Evolutionary conservation across 2,113 vertebrate genomes (phyloP).

Genomic region (Clarias magur): DNA sequence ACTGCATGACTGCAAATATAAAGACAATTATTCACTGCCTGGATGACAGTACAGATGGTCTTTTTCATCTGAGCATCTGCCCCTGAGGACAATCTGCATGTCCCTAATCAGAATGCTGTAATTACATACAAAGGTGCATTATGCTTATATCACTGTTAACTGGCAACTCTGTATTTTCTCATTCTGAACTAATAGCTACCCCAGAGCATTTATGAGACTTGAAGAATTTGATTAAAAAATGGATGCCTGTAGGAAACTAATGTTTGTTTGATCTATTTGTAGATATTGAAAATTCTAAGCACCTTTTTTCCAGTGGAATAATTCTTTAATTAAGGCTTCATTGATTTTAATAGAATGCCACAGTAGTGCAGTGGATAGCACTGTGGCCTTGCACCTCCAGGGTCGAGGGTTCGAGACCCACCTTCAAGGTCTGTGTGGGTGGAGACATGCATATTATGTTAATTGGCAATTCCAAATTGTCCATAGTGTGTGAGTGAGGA

Average conservation of each 20-base stretch:
- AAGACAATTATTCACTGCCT: background rate
- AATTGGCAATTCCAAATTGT: no score
- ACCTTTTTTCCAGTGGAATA: background rate
- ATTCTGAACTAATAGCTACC: background rate
- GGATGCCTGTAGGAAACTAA: background rate
- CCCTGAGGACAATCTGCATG: background rate
- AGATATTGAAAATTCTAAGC: background rate
- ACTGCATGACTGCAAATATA: background rate
- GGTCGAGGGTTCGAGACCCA: no score
- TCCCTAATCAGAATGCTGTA: background rate
- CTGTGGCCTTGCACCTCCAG: no score
- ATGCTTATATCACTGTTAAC: background rate
- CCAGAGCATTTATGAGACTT: background rate
- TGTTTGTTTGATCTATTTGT: background rate
- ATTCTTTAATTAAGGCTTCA: background rate
- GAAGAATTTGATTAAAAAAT: background rate
- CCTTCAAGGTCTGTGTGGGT: no score
- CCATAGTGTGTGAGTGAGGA: no score
- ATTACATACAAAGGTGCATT: background rate
- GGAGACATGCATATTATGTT: no score
- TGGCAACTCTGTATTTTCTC: background rate
- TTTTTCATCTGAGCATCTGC: conserved; percentile 11
- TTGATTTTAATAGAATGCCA: background rate
- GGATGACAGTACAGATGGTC: conserved; percentile 9
- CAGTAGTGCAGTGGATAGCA: no score